These are phyloP conservation scores for Denticeps clupeoides DNA, from an alignment of 2,797 vertebrate genomes.

Conservation along the genomic window DNA sequence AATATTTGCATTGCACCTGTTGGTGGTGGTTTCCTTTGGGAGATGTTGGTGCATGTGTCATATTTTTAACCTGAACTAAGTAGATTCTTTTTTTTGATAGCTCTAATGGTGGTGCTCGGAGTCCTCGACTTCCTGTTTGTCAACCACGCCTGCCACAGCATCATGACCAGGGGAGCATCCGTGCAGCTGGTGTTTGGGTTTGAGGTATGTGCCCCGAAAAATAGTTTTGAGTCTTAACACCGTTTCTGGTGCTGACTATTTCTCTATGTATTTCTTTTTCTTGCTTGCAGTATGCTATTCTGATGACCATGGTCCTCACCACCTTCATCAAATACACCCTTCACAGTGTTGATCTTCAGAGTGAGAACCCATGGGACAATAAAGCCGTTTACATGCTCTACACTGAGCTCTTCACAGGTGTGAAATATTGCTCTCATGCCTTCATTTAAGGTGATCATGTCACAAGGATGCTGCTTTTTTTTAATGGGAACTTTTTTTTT, in stretches of 20 bases:
- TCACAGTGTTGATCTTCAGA: constrained; percentile 85
- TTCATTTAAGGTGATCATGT: neutral
- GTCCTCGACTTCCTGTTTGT: constrained; percentile 86
- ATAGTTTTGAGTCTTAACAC: no score
- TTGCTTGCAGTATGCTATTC: constrained; percentile 82
- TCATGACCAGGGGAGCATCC: constrained; percentile 85
- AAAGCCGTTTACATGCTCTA: constrained; percentile 96
- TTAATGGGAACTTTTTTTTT: constrained; percentile 1
- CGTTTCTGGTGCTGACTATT: no score
- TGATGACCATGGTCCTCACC: constrained; percentile 90
- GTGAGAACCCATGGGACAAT: constrained; percentile 95
- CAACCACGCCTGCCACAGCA: constrained; percentile 88
- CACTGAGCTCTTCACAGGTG: constrained; percentile 91
- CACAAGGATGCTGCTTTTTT: no score
- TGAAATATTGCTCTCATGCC: neutral
- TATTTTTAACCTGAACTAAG: neutral
- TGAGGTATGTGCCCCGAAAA: no score
- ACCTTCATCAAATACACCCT: constrained; percentile 88
- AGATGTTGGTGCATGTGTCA: neutral
- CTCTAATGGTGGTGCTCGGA: constrained; percentile 76
- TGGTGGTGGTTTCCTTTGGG: constrained; percentile 15
- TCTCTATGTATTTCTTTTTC: no score
- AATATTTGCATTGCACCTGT: constrained; percentile 32
- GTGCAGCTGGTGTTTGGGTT: constrained; percentile 96
- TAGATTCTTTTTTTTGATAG: no score